Percentiles rank a stretch among this genome's conserved stretches.
Conservation (phyloP, 2,113 vertebrate genomes). For the Urocitellus parryii region DNA sequence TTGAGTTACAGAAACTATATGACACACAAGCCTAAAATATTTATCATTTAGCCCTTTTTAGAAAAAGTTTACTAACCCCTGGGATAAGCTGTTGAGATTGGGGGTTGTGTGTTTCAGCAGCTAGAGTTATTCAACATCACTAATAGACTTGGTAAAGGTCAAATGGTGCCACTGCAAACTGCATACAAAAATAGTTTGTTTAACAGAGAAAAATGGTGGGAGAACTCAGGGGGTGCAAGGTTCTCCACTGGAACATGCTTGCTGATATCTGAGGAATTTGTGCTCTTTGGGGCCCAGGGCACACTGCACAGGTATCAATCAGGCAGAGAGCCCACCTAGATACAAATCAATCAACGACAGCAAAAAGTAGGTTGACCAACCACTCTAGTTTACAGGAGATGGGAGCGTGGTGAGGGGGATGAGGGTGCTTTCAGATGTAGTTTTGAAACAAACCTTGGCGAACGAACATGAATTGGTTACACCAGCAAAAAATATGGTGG, state of each 20-base stretch:
- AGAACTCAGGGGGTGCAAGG: not conserved
- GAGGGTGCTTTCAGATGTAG: not conserved
- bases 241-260: not conserved
- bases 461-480: not conserved
- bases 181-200: not conserved
- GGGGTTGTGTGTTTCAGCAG: not conserved
- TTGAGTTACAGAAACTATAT: not conserved
- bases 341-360: not conserved
- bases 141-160: not conserved
- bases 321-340: not conserved
- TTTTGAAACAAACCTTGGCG: slow-evolving; percentile 6
- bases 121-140: slow-evolving; percentile 40
- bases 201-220: not conserved
- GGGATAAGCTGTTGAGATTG: not conserved
- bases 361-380: not conserved
- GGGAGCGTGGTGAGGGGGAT: not conserved
- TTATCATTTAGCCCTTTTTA: not conserved
- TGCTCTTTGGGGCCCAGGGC: not conserved
- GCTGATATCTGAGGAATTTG: not conserved
- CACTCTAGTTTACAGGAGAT: not conserved
- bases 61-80: not conserved
- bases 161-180: slow-evolving; percentile 25
- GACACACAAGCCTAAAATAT: slow-evolving; percentile 18
- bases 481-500: not conserved
- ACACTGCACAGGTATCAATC: not conserved